Conservation (phyloP, 2,113 vertebrate genomes). For the Anthoscopus minutus region DNA sequence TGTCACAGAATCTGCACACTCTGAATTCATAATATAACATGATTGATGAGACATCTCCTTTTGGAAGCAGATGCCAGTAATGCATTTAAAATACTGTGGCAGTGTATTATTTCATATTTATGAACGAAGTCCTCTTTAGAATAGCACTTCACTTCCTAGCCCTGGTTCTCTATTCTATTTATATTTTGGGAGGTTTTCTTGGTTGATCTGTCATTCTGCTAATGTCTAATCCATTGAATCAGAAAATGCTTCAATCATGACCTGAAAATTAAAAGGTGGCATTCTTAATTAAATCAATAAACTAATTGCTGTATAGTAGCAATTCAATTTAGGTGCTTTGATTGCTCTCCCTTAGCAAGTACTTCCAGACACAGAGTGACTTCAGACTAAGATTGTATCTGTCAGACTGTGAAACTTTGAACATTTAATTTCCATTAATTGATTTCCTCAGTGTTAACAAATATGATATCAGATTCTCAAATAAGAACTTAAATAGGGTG, state of each 20-base stretch:
- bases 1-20: conserved; percentile 28
- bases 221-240: conserved; percentile 74
- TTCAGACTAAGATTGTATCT: conserved; percentile 84
- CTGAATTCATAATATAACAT: conserved; percentile 52
- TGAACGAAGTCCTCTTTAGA: conserved; percentile 38
- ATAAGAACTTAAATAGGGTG: conserved; percentile 63
- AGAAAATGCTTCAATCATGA: conserved; percentile 82
- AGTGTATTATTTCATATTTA: conserved; percentile 40
- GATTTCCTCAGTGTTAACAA: conserved; percentile 91
- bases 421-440: conserved; percentile 95
- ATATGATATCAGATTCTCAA: conserved; percentile 88
- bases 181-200: conserved; percentile 56
- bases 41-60: conserved; percentile 58
- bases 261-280: conserved; percentile 91
- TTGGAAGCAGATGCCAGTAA: conserved; percentile 49
- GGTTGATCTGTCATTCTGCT: conserved; percentile 64
- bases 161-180: background rate
- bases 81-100: conserved; percentile 31
- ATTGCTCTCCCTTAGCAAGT: conserved; percentile 83
- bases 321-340: conserved; percentile 92
- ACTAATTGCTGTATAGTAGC: conserved; percentile 93
- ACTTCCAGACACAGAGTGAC: conserved; percentile 80
- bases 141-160: background rate
- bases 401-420: conserved; percentile 85
- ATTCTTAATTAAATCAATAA: conserved; percentile 99